Evolutionary conservation across 2,113 vertebrate genomes (phyloP), one percentile per base, ranked within the genome.

Genomic region (Saimiri boliviensis): DNA sequence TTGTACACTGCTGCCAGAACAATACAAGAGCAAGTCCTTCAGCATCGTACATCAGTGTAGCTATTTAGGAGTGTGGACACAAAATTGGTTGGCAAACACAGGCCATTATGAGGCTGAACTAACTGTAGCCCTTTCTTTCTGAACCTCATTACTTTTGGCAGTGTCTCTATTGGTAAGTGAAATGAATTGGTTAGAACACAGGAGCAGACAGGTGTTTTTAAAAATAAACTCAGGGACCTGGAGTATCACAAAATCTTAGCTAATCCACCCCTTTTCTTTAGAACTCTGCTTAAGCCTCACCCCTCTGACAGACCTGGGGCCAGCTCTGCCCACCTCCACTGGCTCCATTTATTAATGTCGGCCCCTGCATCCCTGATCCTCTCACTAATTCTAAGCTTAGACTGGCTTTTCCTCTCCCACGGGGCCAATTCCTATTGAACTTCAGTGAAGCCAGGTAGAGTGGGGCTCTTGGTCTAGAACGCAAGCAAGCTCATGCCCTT

Each of bases 121-220:
- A 93, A 91, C 84, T 66, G 87, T 3, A 91, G 52, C 54, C 80
- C 73, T 23, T 73, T 80, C 40, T 94, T 92, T 54, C 93, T 70
- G 74, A 81, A 40, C 8, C 9, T 68, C 45, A 20, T 58, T 63
- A 45, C 70, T 91, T 70, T 84, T 17, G 79, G 79, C 79, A 80
- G 63, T 49, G 58, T 45, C 40, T 54, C 70, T 77, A 47, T 35
- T 49, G 19, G 68, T 42, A 93, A 90, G 37, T 37, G 52, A 97
- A 96, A 68, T 60, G 68, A 91, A 58, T 2, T 93, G 49, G 80
- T 60, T 4, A 52, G 73, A 56, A 90, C 37, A 94, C 17, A 56
- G 8, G 25, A 86, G 49, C 32, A 86, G 45, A 73, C 42, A 60
- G 0, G 20, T 40, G 13, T 52, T 68, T 76, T 88, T 32, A 1